Conservation (phyloP, 53 echinoderm and acorn worm species). For the Hippasteria phrygiana region DNA sequence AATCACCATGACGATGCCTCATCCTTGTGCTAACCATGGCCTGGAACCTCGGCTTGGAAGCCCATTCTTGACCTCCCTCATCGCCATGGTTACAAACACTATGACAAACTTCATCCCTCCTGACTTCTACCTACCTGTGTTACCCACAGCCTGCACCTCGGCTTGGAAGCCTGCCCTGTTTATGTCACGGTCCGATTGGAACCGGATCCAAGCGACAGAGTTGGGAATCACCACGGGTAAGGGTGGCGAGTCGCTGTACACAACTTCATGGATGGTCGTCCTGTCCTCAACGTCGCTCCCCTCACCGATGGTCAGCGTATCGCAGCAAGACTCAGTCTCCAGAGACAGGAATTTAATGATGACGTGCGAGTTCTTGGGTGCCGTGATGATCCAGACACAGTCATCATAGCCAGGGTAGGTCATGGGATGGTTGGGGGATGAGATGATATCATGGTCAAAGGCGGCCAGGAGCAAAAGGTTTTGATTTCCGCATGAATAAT, state of each 20-base stretch:
- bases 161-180: neutral
- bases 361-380: slow-evolving; percentile 16
- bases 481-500: slow-evolving; percentile 24
- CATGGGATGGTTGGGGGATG: slow-evolving; percentile 49
- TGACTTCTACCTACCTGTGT: slow-evolving; percentile 39
- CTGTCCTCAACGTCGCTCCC: slow-evolving; percentile 25
- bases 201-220: slow-evolving; percentile 31
- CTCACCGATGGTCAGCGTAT: slow-evolving; percentile 49
- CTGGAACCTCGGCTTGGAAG: neutral
- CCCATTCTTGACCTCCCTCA: no score
- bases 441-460: slow-evolving; percentile 7
- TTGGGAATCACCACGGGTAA: slow-evolving; percentile 8
- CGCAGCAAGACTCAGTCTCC: slow-evolving; percentile 30
- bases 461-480: slow-evolving; percentile 3
- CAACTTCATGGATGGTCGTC: neutral
- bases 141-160: slow-evolving; percentile 1
- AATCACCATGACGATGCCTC: no score
- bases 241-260: neutral
- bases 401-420: neutral
- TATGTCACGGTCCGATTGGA: slow-evolving; percentile 12
- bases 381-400: slow-evolving; percentile 48
- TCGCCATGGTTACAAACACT: neutral
- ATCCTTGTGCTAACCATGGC: neutral
- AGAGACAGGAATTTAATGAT: slow-evolving; percentile 40
- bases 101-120: no score